Conservation (phyloP, 2,113 vertebrate genomes). For the Bothrops jararaca region DNA sequence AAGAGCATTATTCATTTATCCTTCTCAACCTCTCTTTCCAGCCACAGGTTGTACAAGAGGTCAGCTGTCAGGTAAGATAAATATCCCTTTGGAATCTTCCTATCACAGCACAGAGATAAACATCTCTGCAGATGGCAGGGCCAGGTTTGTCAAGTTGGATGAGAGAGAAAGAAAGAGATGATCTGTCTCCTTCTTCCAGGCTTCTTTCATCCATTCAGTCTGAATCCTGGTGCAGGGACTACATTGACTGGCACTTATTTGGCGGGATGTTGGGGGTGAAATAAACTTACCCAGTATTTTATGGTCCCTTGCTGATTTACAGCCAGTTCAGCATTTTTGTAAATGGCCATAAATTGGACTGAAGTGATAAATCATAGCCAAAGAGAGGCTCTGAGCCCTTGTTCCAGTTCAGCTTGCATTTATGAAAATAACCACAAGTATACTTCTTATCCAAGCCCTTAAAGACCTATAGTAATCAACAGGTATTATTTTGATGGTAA, state of each 20-base stretch:
- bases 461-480: constrained; percentile 34
- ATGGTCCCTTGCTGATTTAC: constrained; percentile 78
- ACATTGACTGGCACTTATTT: constrained; percentile 61
- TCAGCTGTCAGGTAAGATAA: not conserved
- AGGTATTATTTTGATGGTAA: constrained; percentile 39
- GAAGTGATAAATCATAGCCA: constrained; percentile 78
- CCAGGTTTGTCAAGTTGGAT: not conserved
- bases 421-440: constrained; percentile 69
- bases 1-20: not conserved
- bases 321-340: constrained; percentile 79
- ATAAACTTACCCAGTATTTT: constrained; percentile 74
- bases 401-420: constrained; percentile 67
- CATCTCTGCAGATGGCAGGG: not conserved
- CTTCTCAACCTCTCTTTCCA: not conserved
- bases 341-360: constrained; percentile 82
- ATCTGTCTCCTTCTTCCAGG: not conserved
- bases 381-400: constrained; percentile 66
- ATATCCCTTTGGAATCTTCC: not conserved
- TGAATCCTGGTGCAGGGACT: constrained; percentile 18
- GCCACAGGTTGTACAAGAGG: not conserved
- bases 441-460: constrained; percentile 55
- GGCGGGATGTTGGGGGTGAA: constrained; percentile 64
- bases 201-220: not conserved
- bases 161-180: not conserved
- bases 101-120: not conserved